These are phyloP conservation scores for Azorinus chamasolen DNA, from an alignment of 2,888 invertebrate species.

Conservation along the genomic window DNA sequence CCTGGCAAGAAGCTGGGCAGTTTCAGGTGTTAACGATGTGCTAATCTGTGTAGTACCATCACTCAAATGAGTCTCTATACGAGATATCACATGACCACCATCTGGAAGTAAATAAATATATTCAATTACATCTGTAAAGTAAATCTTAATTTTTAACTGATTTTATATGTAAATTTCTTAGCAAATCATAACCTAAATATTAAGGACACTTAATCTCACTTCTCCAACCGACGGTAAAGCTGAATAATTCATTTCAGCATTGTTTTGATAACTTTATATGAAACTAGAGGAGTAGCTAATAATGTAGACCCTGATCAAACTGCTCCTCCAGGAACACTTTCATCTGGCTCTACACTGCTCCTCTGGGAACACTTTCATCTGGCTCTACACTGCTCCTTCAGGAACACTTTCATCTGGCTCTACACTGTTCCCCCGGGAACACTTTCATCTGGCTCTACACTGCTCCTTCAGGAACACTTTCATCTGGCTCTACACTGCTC, in stretches of 20 bases:
- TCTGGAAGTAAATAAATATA: conserved; percentile 71
- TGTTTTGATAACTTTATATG: background rate
- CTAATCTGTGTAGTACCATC: conserved; percentile 85
- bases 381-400: no score
- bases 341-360: no score
- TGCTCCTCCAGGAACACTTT: no score
- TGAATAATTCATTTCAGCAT: background rate
- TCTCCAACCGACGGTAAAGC: no score
- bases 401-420: no score
- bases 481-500: no score
- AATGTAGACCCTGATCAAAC: no score
- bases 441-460: no score
- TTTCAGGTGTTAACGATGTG: conserved; percentile 83
- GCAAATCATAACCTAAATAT: background rate
- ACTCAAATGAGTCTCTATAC: conserved; percentile 85
- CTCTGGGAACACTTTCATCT: no score
- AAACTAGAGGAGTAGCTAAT: background rate
- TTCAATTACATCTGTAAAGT: background rate
- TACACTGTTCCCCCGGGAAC: no score
- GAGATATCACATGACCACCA: conserved; percentile 85
- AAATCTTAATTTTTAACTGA: background rate
- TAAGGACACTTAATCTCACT: no score
- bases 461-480: no score
- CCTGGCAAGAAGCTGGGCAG: conserved; percentile 83
- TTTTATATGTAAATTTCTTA: background rate